Evolutionary conservation across 1,140 invertebrate genomes (phyloP), one percentile per base, ranked within the genome.

Genomic region (fruit fly (Drosophila melanogaster)): DNA sequence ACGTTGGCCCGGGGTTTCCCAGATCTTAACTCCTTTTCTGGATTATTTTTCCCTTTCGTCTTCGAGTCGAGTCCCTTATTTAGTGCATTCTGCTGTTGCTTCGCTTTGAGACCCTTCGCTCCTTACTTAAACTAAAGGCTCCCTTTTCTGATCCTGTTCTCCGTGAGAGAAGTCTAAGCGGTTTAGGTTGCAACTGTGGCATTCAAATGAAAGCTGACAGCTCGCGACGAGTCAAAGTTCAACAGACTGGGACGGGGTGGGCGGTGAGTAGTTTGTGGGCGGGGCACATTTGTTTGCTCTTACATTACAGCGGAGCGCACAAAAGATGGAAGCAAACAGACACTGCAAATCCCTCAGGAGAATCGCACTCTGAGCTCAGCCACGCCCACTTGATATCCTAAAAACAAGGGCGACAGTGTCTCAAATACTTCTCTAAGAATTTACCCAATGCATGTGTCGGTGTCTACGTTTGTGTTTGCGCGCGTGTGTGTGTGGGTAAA

Each of bases 361-460:
- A 61, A 69, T 77, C 62, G 44, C 56, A 22, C 53, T 17, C 17
- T 22, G 65, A 56, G 58, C 58, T 30, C 46, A 40, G 75, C 84
- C 75, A 77, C 77, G 77, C 85, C 77, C 84, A 89, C 80, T 80
- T 74, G 67, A 72, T 77, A 58, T 54, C 19, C 49, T 49, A 64
- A 69, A 81, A 81, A 75, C 58, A 67, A 57, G 57, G 51, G 51
- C 56, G 35, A 51, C 65, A 56, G 40, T 84, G 84, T 60, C 79
- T 83, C 85, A 78, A 89, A 84, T 89, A 75, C 84, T 84, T 65
- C 81, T 84, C 73, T 71, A 84, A 84, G 77, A 84, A 80, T 83
- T 79, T 70, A 37, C 51, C 30, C 35, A 55, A 38, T 40, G 58
- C 47, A 58, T 72, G 56, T 40, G 40, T 17, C n/a, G 33, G 50